Evolutionary conservation across 2,888 invertebrate species (phyloP).

Genomic region (Sinohyriopsis cumingii): DNA sequence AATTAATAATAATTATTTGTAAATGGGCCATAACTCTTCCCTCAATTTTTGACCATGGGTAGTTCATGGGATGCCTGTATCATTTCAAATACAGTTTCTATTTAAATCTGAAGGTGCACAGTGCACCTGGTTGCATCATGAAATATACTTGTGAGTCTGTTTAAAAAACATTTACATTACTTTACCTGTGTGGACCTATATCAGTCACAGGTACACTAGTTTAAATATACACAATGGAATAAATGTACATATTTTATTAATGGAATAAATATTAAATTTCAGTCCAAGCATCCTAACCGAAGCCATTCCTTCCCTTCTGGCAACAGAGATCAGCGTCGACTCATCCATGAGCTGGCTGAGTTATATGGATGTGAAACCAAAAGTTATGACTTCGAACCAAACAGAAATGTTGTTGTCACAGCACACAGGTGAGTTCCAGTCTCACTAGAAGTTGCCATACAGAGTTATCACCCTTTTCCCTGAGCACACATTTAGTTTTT

Average conservation of each 20-base stretch:
- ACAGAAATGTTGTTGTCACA: constrained; percentile 83
- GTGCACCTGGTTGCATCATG: too few species aligned
- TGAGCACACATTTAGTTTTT: background rate
- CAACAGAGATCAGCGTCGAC: constrained; percentile 92
- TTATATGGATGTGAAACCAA: constrained; percentile 95
- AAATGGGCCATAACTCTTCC: too few species aligned
- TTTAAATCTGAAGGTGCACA: too few species aligned
- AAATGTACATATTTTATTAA: background rate
- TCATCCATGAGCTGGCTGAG: constrained; percentile 94
- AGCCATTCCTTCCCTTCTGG: constrained; percentile 93
- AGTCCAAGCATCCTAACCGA: constrained; percentile 85
- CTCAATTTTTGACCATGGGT: too few species aligned
- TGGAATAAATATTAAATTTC: constrained; percentile 30
- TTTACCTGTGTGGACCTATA: too few species aligned
- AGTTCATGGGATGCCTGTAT: background rate
- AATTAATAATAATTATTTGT: too few species aligned
- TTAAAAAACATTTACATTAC: too few species aligned
- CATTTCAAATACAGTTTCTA: background rate
- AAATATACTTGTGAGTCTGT: too few species aligned
- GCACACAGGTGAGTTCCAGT: constrained; percentile 65
- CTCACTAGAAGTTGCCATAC: background rate
- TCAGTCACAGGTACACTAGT: too few species aligned
- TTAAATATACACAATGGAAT: too few species aligned
- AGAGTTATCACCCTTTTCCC: background rate
- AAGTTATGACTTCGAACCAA: constrained; percentile 96